Base-by-base conservation (phyloP, 2,797 vertebrate genomes). In the Naso thynnoides region DNA sequence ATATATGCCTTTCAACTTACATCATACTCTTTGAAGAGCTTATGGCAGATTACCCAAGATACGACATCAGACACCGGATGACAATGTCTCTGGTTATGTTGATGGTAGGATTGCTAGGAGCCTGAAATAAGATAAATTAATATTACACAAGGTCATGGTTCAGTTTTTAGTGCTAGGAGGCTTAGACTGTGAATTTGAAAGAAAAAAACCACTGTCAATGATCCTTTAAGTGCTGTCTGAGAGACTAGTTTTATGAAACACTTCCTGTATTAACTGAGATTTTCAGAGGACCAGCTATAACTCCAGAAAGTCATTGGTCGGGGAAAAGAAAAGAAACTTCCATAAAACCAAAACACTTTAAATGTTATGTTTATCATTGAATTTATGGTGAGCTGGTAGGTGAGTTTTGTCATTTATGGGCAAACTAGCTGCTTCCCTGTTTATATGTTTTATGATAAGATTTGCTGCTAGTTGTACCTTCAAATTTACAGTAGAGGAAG, bases 41-140 rank as follows among this genome's bases (percentile, higher is more conserved):
- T 18, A n/a, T 10, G 23, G n/a, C n/a, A n/a, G 53, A 69, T 69
- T 58, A 23, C 66, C 53, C 65, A 38, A 56, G 29, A 44, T 58
- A 58, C 54, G 47, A 0, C 62, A 65, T 48, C 31, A 49, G 41
- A 49, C 54, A 58, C 0, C 3, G 33, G 18, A 83, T 64, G 50
- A 70, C 73, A 61, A 72, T 31, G 27, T 54, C 73, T 77, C 81
- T 80, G 54, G 68, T 79, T 39, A 65, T 8, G 39, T 66, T 60
- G 31, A 53, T 81, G 69, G 4, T 50, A 58, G 58, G 79, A 73
- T 77, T 70, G 74, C 31, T 77, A 50, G 79, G 54, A 69, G 74
- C 15, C 74, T 73, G 38, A 73, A 73, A 82, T 73, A 36, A 76
- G 45, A 78, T 2, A 36, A 45, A 42, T 8, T 13, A 10, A 18